Percentiles rank a stretch among this genome's conserved stretches.
Conservation (phyloP, 2,888 invertebrate genomes). For the Saturnia pavonia region DNA sequence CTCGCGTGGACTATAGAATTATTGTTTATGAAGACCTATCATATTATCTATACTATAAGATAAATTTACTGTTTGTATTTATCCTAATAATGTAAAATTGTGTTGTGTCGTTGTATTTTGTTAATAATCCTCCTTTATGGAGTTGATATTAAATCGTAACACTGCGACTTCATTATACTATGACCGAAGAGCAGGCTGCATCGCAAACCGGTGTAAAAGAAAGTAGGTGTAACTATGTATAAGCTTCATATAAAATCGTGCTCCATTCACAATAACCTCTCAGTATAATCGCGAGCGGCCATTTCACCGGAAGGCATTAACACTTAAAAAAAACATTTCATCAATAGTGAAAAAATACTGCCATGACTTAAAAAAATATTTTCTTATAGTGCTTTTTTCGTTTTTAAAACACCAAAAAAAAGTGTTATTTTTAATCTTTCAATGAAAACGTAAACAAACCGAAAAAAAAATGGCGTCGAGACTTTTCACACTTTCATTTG, state of each 20-base stretch:
- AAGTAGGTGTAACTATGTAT: slow-evolving; percentile 51
- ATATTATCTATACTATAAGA: too few relatives aligned
- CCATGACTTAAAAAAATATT: slow-evolving; percentile 7
- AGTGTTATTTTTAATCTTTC: not conserved
- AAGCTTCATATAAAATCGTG: slow-evolving; percentile 34
- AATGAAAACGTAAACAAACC: slow-evolving; percentile 15
- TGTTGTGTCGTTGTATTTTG: too few relatives aligned
- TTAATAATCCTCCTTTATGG: not conserved
- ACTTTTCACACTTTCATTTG: slow-evolving; percentile 41
- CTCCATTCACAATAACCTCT: slow-evolving; percentile 38
- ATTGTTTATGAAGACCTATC: too few relatives aligned
- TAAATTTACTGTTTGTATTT: too few relatives aligned
- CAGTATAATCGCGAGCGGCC: slow-evolving; percentile 48
- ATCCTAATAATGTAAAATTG: too few relatives aligned
- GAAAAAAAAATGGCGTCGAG: slow-evolving; percentile 53
- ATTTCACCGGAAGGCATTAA: slow-evolving; percentile 10
- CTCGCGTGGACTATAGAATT: too few relatives aligned
- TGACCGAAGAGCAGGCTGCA: not conserved
- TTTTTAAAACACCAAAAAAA: not conserved
- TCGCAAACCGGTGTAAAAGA: slow-evolving; percentile 51
- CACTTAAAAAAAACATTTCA: not conserved
- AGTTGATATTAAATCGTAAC: not conserved
- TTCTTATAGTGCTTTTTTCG: not conserved
- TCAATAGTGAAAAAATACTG: not conserved
- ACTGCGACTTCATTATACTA: slow-evolving; percentile 2